phyloP scores from a whole-genome alignment of 1,140 invertebrate genomes.

The Tetragnatha versicolor region DNA sequence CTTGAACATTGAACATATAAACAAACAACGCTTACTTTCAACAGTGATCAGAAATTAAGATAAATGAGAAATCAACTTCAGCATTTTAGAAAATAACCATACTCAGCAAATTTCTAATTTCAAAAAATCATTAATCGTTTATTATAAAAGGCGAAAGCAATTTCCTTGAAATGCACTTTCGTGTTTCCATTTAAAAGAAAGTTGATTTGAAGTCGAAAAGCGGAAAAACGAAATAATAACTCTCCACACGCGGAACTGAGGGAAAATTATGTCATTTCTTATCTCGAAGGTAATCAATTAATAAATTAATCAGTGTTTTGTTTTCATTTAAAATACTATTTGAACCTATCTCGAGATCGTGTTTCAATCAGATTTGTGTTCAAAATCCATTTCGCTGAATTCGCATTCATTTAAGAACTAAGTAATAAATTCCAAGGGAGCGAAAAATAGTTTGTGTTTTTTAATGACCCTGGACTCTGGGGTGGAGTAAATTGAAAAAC shows the following conservation, averaged over 20 bases:
- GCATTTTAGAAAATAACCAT: too few species aligned
- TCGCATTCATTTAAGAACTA: constrained; percentile 38
- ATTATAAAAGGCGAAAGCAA: too few species aligned
- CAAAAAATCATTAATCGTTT: too few species aligned
- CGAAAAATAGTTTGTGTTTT: constrained; percentile 26
- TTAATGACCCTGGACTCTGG: constrained; percentile 44
- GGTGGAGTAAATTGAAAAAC: constrained; percentile 54
- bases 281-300: constrained; percentile 44
- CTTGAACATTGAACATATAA: too few species aligned
- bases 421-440: constrained; percentile 35
- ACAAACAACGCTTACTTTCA: too few species aligned
- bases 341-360: constrained; percentile 42
- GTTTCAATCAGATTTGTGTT: constrained; percentile 44
- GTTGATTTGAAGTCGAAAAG: too few species aligned
- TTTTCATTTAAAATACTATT: constrained; percentile 50
- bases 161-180: too few species aligned
- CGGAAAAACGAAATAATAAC: too few species aligned
- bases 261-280: constrained; percentile 48
- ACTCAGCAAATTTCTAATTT: too few species aligned
- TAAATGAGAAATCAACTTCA: too few species aligned
- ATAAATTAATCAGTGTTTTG: constrained; percentile 47
- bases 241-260: background rate
- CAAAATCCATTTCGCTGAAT: constrained; percentile 35
- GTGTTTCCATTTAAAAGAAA: too few species aligned
- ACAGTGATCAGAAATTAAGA: too few species aligned